Evolutionary conservation across 2,113 vertebrate species (phyloP).

Genomic region (Pseudolaguvia tuberculata): DNA sequence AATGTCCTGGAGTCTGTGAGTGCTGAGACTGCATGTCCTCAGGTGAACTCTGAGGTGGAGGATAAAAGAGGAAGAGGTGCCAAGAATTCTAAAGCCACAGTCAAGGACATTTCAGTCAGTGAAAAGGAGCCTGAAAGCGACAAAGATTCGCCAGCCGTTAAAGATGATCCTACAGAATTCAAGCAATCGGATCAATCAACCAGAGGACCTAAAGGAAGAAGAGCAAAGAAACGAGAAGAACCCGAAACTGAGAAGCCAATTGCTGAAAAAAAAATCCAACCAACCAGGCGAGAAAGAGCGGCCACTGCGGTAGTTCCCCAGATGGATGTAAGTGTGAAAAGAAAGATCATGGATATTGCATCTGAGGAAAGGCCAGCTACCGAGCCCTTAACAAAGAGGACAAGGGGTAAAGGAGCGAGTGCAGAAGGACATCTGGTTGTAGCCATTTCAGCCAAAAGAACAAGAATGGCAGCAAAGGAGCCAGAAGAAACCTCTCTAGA

Average conservation of each 20-base stretch:
- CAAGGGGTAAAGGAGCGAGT: constrained; percentile 20
- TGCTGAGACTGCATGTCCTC: not conserved
- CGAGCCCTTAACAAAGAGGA: constrained; percentile 28
- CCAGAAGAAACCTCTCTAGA: not conserved
- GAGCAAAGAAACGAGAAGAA: constrained; percentile 48
- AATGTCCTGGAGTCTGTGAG: not conserved
- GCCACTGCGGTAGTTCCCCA: not conserved
- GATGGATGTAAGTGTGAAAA: constrained; percentile 24
- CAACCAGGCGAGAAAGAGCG: constrained; percentile 29
- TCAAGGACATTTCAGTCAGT: constrained; percentile 12
- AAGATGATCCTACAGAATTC: not conserved
- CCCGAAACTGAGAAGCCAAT: not conserved
- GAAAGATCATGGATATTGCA: not conserved
- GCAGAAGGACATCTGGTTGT: not conserved
- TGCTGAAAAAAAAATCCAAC: not conserved
- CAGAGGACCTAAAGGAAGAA: constrained; percentile 56
- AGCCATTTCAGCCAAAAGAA: not conserved
- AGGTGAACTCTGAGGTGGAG: not conserved
- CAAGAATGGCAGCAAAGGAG: not conserved
- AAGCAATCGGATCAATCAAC: constrained; percentile 29
- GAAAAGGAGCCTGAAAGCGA: not conserved
- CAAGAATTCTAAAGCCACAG: constrained; percentile 37
- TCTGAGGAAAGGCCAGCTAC: not conserved
- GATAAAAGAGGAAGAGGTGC: constrained; percentile 28
- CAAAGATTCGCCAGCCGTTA: not conserved